phyloP scores from a whole-genome alignment of 92 coral and sea anemone species.

The Hydrozoanthus gracilis region DNA sequence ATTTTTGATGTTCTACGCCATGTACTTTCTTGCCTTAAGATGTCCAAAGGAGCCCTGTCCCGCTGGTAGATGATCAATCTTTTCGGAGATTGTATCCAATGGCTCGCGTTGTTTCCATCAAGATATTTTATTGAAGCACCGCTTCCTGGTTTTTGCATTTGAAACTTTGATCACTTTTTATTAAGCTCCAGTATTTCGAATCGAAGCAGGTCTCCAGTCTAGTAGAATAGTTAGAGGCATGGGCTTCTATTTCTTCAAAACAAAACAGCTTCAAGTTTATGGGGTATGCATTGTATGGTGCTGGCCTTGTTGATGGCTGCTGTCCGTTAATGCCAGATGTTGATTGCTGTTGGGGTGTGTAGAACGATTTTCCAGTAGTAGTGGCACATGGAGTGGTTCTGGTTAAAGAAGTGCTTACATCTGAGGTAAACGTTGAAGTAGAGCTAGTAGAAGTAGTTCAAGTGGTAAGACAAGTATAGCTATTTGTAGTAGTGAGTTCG shows the following conservation, averaged over 20 bases:
- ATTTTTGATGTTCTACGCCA: not conserved
- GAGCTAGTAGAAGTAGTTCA: constrained; percentile 22
- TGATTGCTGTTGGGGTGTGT: constrained; percentile 21
- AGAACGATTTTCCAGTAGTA: constrained; percentile 1
- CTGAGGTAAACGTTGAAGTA: constrained; percentile 7
- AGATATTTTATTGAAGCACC: too few relatives aligned
- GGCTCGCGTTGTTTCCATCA: too few relatives aligned
- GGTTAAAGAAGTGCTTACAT: constrained; percentile 1
- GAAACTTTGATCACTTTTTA: too few relatives aligned
- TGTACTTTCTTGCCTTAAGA: not conserved
- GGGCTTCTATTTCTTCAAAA: constrained; percentile 65
- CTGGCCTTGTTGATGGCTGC: constrained; percentile 6
- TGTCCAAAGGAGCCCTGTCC: too few relatives aligned
- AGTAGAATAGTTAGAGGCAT: constrained; percentile 77
- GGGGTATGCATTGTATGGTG: constrained; percentile 31
- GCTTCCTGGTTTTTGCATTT: too few relatives aligned
- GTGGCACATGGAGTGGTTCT: constrained; percentile 5
- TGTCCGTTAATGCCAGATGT: constrained; percentile 17
- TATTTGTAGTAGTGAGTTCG: not conserved
- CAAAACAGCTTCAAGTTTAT: constrained; percentile 20
- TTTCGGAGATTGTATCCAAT: too few relatives aligned
- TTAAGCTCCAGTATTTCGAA: too few relatives aligned
- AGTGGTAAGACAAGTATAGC: constrained; percentile 9
- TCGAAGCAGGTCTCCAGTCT: too few relatives aligned
- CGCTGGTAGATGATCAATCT: too few relatives aligned